These are phyloP conservation scores for Mergus octosetaceus DNA, from an alignment of 2,797 vertebrate species.

Conservation along the genomic window DNA sequence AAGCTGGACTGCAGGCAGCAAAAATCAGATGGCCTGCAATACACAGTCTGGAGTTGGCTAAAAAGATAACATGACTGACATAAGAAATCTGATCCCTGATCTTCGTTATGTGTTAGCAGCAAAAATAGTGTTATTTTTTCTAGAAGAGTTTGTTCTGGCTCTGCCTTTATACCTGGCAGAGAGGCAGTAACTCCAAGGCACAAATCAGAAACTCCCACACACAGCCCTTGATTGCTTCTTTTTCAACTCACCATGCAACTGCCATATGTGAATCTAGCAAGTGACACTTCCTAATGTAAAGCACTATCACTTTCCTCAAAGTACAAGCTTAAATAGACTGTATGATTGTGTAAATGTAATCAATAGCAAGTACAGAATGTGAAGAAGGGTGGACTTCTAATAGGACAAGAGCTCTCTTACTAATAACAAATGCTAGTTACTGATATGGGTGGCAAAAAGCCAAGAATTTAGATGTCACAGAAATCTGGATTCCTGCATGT, in stretches of 20 bases:
- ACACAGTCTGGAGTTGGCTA: neutral
- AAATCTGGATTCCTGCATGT: neutral
- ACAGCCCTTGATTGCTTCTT: slow-evolving; percentile 33
- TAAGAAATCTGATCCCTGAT: neutral
- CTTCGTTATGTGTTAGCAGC: neutral
- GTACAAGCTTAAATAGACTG: slow-evolving; percentile 1
- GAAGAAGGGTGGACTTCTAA: neutral
- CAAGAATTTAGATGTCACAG: neutral
- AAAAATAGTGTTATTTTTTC: slow-evolving; percentile 32
- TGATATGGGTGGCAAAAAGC: neutral
- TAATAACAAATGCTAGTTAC: neutral
- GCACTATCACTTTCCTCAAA: slow-evolving; percentile 7
- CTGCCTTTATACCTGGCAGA: slow-evolving; percentile 51
- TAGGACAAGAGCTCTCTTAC: neutral
- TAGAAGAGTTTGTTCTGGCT: slow-evolving; percentile 48
- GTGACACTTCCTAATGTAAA: slow-evolving; percentile 45
- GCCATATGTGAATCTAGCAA: slow-evolving; percentile 57
- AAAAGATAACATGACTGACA: neutral
- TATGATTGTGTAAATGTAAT: neutral
- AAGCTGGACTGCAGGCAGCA: neutral
- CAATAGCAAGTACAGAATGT: neutral
- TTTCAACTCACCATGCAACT: slow-evolving; percentile 52
- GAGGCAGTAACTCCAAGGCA: slow-evolving; percentile 42
- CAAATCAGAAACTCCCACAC: slow-evolving; percentile 30
- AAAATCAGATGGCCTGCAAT: neutral